A percentile compares a stretch with the other conserved stretches of the same genome.
Conservation (phyloP, 2,113 vertebrate genomes). For the Falco punctatus region DNA sequence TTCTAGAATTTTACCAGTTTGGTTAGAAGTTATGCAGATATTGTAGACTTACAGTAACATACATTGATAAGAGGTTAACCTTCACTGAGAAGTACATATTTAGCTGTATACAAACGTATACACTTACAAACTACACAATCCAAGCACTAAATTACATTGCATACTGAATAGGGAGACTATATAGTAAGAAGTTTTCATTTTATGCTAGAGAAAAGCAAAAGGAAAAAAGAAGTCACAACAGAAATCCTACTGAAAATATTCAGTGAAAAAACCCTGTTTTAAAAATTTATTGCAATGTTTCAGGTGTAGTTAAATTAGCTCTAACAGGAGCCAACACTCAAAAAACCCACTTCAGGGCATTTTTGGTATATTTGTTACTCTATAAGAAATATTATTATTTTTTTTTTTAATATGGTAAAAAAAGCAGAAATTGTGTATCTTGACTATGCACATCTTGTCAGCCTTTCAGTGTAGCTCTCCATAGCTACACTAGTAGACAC, state of each 20-base stretch:
- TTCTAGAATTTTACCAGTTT: not conserved
- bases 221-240: not conserved
- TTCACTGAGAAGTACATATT: not conserved
- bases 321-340: not conserved
- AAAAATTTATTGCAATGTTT: not conserved
- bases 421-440: not conserved
- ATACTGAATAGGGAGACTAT: not conserved
- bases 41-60: not conserved
- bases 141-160: not conserved
- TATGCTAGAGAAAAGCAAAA: not conserved
- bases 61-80: not conserved
- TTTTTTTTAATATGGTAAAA: not conserved
- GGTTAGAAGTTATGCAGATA: not conserved
- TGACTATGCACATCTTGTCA: not conserved
- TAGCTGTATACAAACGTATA: not conserved
- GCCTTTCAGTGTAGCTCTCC: not conserved
- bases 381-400: not conserved
- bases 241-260: not conserved
- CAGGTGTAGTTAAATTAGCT: not conserved
- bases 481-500: not conserved
- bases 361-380: not conserved
- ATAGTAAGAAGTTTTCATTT: not conserved
- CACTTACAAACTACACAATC: not conserved
- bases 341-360: not conserved
- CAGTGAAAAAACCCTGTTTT: not conserved